Evolutionary conservation across 2,797 vertebrate genomes (phyloP).

Genomic region (Catostomus latipinnis): DNA sequence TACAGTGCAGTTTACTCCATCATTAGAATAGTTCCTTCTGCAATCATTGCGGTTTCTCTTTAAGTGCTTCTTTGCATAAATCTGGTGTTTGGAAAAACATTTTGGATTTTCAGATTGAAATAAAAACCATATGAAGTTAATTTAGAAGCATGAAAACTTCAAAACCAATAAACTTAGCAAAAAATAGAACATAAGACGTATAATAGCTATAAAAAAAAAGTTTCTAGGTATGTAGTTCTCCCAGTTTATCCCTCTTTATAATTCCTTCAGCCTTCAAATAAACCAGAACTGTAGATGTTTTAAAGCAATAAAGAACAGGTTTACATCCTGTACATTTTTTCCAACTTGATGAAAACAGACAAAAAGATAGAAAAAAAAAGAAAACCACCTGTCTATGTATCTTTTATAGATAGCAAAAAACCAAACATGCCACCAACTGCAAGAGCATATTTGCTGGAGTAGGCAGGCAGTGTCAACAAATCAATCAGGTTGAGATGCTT

Average conservation of each 20-base stretch:
- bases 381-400: conserved; percentile 55
- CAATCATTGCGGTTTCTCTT: not conserved
- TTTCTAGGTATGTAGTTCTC: conserved; percentile 1
- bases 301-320: conserved; percentile 65
- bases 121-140: conserved; percentile 23
- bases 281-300: conserved; percentile 47
- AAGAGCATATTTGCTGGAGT: too few species aligned
- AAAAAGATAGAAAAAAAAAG: conserved; percentile 30
- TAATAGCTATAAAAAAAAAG: not conserved
- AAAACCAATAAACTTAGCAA: conserved; percentile 9
- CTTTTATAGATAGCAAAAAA: conserved; percentile 40
- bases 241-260: not conserved
- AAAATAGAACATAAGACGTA: conserved; percentile 6
- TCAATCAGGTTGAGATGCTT: conserved; percentile 50
- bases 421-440: conserved; percentile 50
- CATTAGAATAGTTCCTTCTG: conserved; percentile 25
- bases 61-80: conserved; percentile 53
- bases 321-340: conserved; percentile 57
- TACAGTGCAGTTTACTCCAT: conserved; percentile 62
- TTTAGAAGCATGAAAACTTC: conserved; percentile 16
- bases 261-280: too few species aligned
- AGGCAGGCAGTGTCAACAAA: not conserved
- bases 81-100: conserved; percentile 57
- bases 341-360: conserved; percentile 42
- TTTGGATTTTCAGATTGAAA: conserved; percentile 49